Evolutionary conservation across 2,888 invertebrate species (phyloP), one percentile per base, ranked within the genome.

Genomic region (Gryllus longicercus): DNA sequence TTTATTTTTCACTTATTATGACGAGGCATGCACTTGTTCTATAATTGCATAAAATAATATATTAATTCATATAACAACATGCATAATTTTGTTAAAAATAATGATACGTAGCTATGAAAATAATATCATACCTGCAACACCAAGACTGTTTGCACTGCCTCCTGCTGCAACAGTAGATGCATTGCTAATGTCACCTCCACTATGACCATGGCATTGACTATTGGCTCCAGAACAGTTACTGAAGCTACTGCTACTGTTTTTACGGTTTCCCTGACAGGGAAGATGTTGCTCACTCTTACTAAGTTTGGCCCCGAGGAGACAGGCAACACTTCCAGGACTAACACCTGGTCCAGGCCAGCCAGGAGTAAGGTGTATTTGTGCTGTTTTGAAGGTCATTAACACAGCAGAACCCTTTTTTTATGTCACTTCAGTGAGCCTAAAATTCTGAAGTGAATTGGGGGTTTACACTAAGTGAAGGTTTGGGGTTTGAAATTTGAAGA

Each of bases 331-430:
- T n/a, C 81, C 81, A 2, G 82, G 82, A 51, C 84, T n/a, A 10
- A 89, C 87, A 76, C 92, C 93, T 0, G 95, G 95, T 0, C 95
- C 95, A 0, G 95, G 95, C 95, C 95, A 96, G 4, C 95, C 38
- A 5, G 38, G 38, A 38, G 5, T 38, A 38, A 38, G 38, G 5
- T 38, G 38, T 38, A 38, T 3, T 38, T 38, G 38, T 38, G 38
- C 38, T 38, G 38, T 5, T 38, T 38, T 38, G 38, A 38, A 38
- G 38, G 5, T 5, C 38, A 38, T 21, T 21, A 21, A 38, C 4
- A 25, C 25, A 25, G 38, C 5, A 38, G 38, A 38, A 5, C 5
- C 5, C 38, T 38, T 38, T 5, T n/a, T 38, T 38, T 38, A 38
- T 1, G 5, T 38, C 5, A 38, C 38, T 5, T 38, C 5, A 5